A percentile compares a stretch with the other conserved stretches of the same genome.
Conservation (phyloP, 2,888 invertebrate genomes). For the Spodoptera littoralis region DNA sequence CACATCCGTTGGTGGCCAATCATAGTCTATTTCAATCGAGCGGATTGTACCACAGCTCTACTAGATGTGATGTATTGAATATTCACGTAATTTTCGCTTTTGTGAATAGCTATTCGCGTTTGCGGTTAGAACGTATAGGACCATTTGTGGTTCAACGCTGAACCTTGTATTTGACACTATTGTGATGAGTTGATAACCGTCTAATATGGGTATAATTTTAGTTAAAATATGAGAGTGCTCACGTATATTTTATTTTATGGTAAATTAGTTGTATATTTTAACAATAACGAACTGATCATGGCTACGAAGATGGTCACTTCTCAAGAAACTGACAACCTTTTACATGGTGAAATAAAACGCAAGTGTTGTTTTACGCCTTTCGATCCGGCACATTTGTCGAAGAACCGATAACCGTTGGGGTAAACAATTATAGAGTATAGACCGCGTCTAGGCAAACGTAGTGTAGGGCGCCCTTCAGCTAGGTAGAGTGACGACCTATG, state of each 20-base stretch:
- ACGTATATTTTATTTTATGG: background rate
- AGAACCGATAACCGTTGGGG: too few species aligned
- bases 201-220: conserved; percentile 9
- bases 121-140: conserved; percentile 10
- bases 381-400: too few species aligned
- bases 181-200: conserved; percentile 1
- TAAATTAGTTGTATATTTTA: too few species aligned
- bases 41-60: conserved; percentile 38
- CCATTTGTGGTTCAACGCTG: conserved; percentile 9
- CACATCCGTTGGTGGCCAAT: conserved; percentile 46
- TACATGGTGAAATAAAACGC: too few species aligned
- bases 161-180: conserved; percentile 12
- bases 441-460: too few species aligned
- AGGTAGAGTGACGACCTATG: too few species aligned
- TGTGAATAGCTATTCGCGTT: conserved; percentile 31
- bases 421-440: too few species aligned
- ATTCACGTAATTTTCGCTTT: conserved; percentile 22
- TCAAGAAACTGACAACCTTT: too few species aligned
- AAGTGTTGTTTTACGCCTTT: too few species aligned
- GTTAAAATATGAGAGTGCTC: background rate
- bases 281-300: too few species aligned
- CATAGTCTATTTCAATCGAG: conserved; percentile 45
- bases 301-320: too few species aligned
- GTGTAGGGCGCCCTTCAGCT: too few species aligned
- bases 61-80: conserved; percentile 10